Base-by-base conservation (phyloP, 1,140 invertebrate genomes). In the Caenorhabditis remanei region DNA sequence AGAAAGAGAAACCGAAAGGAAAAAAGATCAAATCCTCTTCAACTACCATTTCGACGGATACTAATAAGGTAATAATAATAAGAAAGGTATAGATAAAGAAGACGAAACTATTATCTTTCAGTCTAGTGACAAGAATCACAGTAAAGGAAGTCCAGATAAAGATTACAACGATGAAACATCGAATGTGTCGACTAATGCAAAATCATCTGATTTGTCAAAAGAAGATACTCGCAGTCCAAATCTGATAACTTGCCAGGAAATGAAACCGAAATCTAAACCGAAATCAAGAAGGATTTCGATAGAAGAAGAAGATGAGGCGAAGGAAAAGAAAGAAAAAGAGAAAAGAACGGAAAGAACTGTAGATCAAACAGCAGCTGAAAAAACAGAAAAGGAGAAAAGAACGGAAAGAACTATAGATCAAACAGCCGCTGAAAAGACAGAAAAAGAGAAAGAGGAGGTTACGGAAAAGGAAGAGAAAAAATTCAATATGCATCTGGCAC, bases 401-500 rank as follows among this genome's bases (percentile, higher is more conserved):
- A 21, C 13, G 21, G n/a, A 61, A n/a, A 61, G 16, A 53, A 53
- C 9, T 53, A 4, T 32, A 32, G 32, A 32, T 16, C 50, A 53
- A 53, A 53, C 16, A 9, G 50, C 50, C 9, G 50, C 50, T n/a
- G 55, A 58, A 16, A 58, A 32, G 1, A 53, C 13, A 9, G 16
- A 11, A 53, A 53, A 53, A 53, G 2, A 16, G 16, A 21, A 19
- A 41, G 65, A 71, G 16, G 21, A 71, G 46, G 65, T 6, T 0
- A 40, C 8, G 61, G 61, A 65, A 41, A 71, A 46, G 9, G 9
- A n/a, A 63, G 65, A 71, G 8, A 71, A 71, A n/a, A 71, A 71
- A 8, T 71, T 71, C 40, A 43, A 71, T 71, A 71, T 71, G 65
- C 40, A 43, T n/a, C n/a, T 71, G 65, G 65, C 65, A n/a, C 65